Base-by-base conservation (phyloP, 53 echinoderm and acorn worm species). In the Luidia sarsii region DNA sequence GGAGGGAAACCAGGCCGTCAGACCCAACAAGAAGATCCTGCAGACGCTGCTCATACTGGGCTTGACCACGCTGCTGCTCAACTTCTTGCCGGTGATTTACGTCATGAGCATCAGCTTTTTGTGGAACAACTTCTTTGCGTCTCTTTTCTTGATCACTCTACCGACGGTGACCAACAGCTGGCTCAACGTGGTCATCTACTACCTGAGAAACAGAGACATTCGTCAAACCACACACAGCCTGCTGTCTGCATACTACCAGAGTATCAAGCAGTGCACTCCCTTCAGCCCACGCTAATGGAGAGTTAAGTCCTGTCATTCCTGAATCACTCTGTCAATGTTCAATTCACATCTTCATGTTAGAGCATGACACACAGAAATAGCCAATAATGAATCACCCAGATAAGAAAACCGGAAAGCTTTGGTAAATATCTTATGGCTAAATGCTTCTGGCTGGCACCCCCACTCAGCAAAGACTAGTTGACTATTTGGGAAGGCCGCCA, bases 101-200 rank as follows among this genome's bases (percentile, higher is more conserved):
- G n/a, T 32, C 4, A 10, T n/a, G 29, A 16, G 9, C 50, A 36
- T 33, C 16, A 63, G 28, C 32, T 8, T 6, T 8, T 13, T 19
- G 10, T 0, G 32, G 11, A 1, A 63, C 34, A 31, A 16, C 19
- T 9, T 8, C 10, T 30, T 11, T 4, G 19, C 11, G 32, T 4
- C 22, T 21, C 53, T 53, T 21, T 6, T 53, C 22, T 11, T 53
- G 53, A 11, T 8, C 18, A 53, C 18, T 16, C 53, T 53, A 21
- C 53, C 53, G 4, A 19, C 25, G 13, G 25, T 69, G 13, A 69
- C 33, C 24, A 31, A 46, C 32, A 48, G 70, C n/a, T 69, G 70
- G 70, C 70, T 69, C 4, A 69, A 69, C 48, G 70, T 69, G 3
- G 49, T 69, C 25, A 69, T 69, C n/a, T 69, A 69, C 22, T 69